phyloP scores from a whole-genome alignment of 2,888 invertebrate species.

The Cheilosia scutellata region DNA sequence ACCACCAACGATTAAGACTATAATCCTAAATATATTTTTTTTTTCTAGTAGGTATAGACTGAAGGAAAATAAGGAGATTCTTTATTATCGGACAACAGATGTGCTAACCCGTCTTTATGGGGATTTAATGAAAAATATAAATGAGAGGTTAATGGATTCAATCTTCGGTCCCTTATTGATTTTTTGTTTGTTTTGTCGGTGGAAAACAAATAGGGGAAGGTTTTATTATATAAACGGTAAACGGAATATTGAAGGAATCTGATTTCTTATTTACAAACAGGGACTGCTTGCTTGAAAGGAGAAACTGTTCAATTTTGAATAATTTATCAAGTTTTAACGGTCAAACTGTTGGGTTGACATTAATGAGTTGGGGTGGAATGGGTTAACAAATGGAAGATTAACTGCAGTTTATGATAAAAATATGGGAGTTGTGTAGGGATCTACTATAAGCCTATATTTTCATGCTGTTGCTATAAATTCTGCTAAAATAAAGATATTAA shows the following conservation, averaged over 20 bases:
- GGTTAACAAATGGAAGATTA: too few relatives aligned
- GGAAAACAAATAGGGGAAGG: neutral
- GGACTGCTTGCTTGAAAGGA: neutral
- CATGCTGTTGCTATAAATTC: too few relatives aligned
- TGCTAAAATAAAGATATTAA: too few relatives aligned
- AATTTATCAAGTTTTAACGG: slow-evolving; percentile 1
- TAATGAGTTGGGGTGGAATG: too few relatives aligned
- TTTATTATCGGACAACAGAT: slow-evolving; percentile 71
- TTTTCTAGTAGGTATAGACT: slow-evolving; percentile 4
- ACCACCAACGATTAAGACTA: slow-evolving; percentile 54
- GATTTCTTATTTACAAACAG: slow-evolving; percentile 15
- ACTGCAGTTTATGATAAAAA: too few relatives aligned
- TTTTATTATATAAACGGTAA: slow-evolving; percentile 22
- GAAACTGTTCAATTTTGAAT: slow-evolving; percentile 1
- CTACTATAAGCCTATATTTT: too few relatives aligned
- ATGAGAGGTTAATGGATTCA: slow-evolving; percentile 70
- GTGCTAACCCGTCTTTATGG: slow-evolving; percentile 51
- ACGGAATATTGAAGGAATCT: slow-evolving; percentile 1
- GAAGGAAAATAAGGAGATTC: slow-evolving; percentile 41
- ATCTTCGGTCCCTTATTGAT: slow-evolving; percentile 42
- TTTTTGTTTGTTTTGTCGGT: slow-evolving; percentile 6
- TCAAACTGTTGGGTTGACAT: too few relatives aligned
- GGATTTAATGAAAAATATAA: slow-evolving; percentile 67
- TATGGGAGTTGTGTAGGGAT: too few relatives aligned
- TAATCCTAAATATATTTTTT: slow-evolving; percentile 38